Percentiles rank a stretch among this genome's conserved stretches.
Conservation (phyloP, 2,797 vertebrate species). For the Scolopax bukidnonensis region DNA sequence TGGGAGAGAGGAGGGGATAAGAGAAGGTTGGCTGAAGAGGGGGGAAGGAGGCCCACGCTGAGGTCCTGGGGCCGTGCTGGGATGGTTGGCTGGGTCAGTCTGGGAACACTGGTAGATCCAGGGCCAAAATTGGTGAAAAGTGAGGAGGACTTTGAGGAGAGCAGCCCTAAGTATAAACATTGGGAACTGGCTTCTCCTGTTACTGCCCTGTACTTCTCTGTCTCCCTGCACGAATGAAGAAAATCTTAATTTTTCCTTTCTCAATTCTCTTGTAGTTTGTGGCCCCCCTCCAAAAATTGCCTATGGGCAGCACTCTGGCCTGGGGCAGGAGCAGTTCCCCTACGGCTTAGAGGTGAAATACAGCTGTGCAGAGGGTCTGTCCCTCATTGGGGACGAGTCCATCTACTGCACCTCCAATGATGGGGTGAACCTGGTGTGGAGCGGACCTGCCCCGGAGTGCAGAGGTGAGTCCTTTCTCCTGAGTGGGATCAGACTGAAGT, state of each 20-base stretch:
- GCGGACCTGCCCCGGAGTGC: neutral
- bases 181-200: neutral
- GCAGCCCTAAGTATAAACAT: accelerated
- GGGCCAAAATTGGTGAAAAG: neutral
- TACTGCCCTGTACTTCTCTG: neutral
- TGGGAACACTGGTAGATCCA: neutral
- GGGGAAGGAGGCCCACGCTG: accelerated
- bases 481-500: neutral
- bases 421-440: neutral
- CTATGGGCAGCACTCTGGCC: neutral
- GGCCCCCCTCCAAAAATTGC: neutral
- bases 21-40: neutral
- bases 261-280: neutral
- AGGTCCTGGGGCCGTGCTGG: neutral
- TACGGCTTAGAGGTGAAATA: neutral
- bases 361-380: neutral
- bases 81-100: neutral
- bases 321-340: neutral
- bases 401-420: neutral
- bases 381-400: neutral
- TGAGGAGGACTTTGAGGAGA: neutral
- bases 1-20: neutral
- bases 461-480: neutral
- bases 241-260: neutral
- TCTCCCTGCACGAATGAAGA: accelerated